Evolutionary conservation across 2,888 invertebrate genomes (phyloP).

Genomic region (Drosophila imparisetae): DNA sequence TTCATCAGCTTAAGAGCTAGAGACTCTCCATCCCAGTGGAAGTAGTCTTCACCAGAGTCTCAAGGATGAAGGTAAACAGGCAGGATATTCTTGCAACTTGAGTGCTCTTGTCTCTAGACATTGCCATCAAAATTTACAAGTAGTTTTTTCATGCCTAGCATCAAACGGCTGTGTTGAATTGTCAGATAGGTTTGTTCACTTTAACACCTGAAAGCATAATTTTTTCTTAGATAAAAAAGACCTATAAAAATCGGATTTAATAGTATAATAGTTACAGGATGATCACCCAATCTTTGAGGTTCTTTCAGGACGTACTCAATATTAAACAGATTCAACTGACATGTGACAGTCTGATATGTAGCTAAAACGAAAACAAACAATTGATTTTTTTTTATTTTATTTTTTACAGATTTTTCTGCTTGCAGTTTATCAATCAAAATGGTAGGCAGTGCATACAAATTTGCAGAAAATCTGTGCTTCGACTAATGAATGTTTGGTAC

Average conservation of each 20-base stretch:
- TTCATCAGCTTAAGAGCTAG: constrained; percentile 35
- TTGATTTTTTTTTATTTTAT: constrained; percentile 3
- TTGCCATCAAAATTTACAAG: constrained; percentile 15
- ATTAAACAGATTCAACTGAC: background rate
- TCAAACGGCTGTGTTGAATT: background rate
- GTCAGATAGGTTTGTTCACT: constrained; percentile 9
- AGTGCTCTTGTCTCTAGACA: constrained; percentile 56
- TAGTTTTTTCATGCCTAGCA: constrained; percentile 8
- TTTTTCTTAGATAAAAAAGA: background rate
- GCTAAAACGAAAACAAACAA: background rate
- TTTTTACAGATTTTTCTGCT: background rate
- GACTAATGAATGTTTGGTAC: constrained; percentile 38
- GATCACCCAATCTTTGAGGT: background rate
- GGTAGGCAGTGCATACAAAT: constrained; percentile 34
- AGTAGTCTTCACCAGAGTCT: constrained; percentile 32
- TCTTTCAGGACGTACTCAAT: background rate
- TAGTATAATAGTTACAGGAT: background rate
- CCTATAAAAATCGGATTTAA: background rate
- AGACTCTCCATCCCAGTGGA: constrained; percentile 8
- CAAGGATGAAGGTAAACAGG: background rate
- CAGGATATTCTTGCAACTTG: constrained; percentile 44
- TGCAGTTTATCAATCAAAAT: constrained; percentile 2
- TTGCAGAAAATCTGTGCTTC: constrained; percentile 8
- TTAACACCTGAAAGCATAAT: background rate
- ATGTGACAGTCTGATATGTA: background rate